Evolutionary conservation across 2,888 invertebrate genomes (phyloP).

Genomic region (Zygothrica quintamaculata): DNA sequence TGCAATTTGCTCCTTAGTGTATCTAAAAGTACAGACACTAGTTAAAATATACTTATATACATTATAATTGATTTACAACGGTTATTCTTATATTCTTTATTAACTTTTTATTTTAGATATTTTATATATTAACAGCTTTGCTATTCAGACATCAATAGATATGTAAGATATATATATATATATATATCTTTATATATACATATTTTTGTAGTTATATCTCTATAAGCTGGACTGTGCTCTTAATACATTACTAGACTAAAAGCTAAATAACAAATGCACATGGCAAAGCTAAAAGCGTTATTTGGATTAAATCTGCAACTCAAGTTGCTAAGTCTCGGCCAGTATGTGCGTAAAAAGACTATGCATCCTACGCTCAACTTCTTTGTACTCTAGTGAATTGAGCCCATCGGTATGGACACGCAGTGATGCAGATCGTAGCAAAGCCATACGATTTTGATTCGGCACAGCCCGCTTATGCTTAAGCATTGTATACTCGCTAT

Average conservation of each 20-base stretch:
- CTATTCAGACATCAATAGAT: too few relatives aligned
- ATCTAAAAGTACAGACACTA: slow-evolving; percentile 47
- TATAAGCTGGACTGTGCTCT: slow-evolving; percentile 7
- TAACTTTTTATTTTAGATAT: slow-evolving; percentile 37
- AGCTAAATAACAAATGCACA: slow-evolving; percentile 60
- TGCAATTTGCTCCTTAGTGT: slow-evolving; percentile 68
- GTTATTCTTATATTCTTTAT: slow-evolving; percentile 7
- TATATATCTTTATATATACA: slow-evolving; percentile 10
- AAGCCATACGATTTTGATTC: slow-evolving; percentile 85
- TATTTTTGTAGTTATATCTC: background rate
- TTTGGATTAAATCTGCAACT: background rate
- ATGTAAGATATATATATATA: slow-evolving; percentile 16
- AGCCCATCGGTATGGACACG: slow-evolving; percentile 87
- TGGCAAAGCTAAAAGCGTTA: slow-evolving; percentile 31
- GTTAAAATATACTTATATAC: slow-evolving; percentile 51
- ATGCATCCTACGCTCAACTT: slow-evolving; percentile 86
- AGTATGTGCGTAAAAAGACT: slow-evolving; percentile 88
- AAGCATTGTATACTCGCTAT: slow-evolving; percentile 89
- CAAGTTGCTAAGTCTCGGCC: slow-evolving; percentile 85
- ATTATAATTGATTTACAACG: slow-evolving; percentile 21
- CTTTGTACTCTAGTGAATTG: slow-evolving; percentile 86
- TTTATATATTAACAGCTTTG: too few relatives aligned
- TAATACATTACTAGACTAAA: slow-evolving; percentile 34
- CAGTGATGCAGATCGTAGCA: slow-evolving; percentile 85
- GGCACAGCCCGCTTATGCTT: slow-evolving; percentile 87